phyloP scores from a whole-genome alignment of 2,888 invertebrate genomes.

The Petrophora chlorosata region DNA sequence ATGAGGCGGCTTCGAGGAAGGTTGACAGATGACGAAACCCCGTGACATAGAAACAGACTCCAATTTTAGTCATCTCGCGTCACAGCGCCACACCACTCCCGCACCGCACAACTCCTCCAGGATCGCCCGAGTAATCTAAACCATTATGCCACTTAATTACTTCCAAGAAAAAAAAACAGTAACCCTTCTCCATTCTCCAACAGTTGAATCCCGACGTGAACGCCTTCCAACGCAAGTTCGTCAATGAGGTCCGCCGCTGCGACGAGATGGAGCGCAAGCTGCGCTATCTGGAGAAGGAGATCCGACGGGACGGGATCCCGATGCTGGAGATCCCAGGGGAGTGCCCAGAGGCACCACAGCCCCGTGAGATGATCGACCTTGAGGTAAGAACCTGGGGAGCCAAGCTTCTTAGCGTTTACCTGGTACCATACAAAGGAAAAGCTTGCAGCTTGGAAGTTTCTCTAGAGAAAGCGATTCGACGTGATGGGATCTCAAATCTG shows the following conservation, averaged over 20 bases:
- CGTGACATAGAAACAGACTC: too few species aligned
- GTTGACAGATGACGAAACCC: too few species aligned
- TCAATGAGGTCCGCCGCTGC: conserved; percentile 98
- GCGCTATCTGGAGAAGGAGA: conserved; percentile 98
- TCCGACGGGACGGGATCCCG: conserved; percentile 97
- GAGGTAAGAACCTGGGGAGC: conserved; percentile 86
- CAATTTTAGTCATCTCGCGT: too few species aligned
- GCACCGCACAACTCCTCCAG: too few species aligned
- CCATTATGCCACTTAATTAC: too few species aligned
- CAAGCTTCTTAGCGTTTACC: neutral
- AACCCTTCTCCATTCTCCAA: conserved; percentile 6
- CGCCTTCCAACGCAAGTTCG: conserved; percentile 99
- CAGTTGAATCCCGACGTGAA: conserved; percentile 98
- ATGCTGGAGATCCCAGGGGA: conserved; percentile 98
- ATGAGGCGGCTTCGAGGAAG: too few species aligned
- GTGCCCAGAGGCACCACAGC: conserved; percentile 99
- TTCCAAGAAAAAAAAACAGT: too few species aligned
- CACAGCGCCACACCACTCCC: too few species aligned
- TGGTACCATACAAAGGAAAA: neutral
- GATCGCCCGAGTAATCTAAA: too few species aligned
- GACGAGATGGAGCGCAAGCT: conserved; percentile 99
- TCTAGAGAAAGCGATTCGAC: too few species aligned
- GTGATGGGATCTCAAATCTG: too few species aligned
- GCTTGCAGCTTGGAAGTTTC: too few species aligned
- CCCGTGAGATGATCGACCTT: conserved; percentile 99